Conservation (phyloP, 2,797 vertebrate species). For the Fundulus diaphanus region DNA sequence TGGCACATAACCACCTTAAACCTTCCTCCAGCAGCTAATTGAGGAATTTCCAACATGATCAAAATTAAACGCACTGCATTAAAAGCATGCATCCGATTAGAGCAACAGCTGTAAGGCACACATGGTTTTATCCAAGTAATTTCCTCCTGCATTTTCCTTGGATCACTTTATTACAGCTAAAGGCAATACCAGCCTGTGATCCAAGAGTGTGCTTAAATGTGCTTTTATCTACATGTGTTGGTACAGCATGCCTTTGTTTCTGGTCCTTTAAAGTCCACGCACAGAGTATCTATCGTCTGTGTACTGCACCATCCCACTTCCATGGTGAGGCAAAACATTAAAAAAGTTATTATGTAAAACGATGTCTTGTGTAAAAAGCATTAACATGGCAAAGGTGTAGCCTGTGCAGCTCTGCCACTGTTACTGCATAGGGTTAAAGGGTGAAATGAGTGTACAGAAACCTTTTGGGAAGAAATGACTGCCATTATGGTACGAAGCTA, state of each 20-base stretch:
- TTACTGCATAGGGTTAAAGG: conserved; percentile 14
- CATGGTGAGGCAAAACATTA: conserved; percentile 37
- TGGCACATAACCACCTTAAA: conserved; percentile 33
- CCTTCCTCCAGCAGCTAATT: conserved; percentile 1
- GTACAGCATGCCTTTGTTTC: conserved; percentile 38
- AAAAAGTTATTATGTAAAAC: conserved; percentile 25
- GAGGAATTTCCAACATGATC: conserved; percentile 41
- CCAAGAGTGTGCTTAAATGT: conserved; percentile 37
- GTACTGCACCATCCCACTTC: conserved; percentile 35
- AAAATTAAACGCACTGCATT: conserved; percentile 38
- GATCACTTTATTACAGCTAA: conserved; percentile 69
- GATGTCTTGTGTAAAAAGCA: conserved; percentile 15
- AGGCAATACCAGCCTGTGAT: conserved; percentile 54
- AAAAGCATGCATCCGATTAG: conserved; percentile 53
- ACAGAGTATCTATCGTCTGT: conserved; percentile 53
- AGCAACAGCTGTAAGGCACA: conserved; percentile 64
- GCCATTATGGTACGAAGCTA: conserved; percentile 35
- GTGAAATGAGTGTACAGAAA: conserved; percentile 20
- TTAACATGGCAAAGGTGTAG: conserved; percentile 30
- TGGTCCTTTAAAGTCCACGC: conserved; percentile 67
- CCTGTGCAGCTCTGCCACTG: conserved; percentile 7
- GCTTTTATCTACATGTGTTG: conserved; percentile 26
- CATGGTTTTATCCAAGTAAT: conserved; percentile 55
- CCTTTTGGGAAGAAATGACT: conserved; percentile 24
- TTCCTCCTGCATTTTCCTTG: conserved; percentile 60